A percentile compares a stretch with the other conserved stretches of the same genome.
Conservation (phyloP, 2,888 invertebrate genomes). For the Agapetus fuscipes region DNA sequence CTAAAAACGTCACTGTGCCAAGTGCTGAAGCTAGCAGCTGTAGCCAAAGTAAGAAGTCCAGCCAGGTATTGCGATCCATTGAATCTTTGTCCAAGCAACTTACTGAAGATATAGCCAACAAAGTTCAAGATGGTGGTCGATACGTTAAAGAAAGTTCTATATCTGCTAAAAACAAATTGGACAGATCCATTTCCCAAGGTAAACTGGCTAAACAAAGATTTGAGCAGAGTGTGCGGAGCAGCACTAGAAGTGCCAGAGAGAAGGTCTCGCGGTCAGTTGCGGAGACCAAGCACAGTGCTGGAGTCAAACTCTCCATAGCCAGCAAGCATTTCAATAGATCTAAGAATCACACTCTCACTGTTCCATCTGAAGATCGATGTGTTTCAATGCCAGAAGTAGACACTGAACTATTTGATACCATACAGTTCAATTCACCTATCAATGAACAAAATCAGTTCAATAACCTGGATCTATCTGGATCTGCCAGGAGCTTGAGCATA, state of each 20-base stretch:
- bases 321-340: background rate
- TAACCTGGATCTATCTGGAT: too few relatives aligned
- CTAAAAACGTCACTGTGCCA: background rate
- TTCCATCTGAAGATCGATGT: slow-evolving; percentile 34
- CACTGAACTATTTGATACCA: slow-evolving; percentile 49
- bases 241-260: slow-evolving; percentile 42
- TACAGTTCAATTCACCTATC: slow-evolving; percentile 55
- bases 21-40: background rate
- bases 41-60: background rate
- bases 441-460: slow-evolving; percentile 32
- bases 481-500: too few relatives aligned
- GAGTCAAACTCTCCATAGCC: background rate
- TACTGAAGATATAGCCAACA: background rate
- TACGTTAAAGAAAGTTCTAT: background rate
- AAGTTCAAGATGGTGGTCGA: background rate
- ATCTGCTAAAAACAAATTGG: slow-evolving; percentile 39
- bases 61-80: too few relatives aligned
- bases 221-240: slow-evolving; percentile 35
- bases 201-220: slow-evolving; percentile 39
- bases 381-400: slow-evolving; percentile 43
- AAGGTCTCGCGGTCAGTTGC: slow-evolving; percentile 52
- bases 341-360: slow-evolving; percentile 1
- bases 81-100: background rate
- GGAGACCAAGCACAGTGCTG: slow-evolving; percentile 52
- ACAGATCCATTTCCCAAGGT: slow-evolving; percentile 34